A percentile compares a stretch with the other conserved stretches of the same genome.
phyloP scores from a whole-genome alignment of 1,140 invertebrate genomes.

The Heliconius hermathena region DNA sequence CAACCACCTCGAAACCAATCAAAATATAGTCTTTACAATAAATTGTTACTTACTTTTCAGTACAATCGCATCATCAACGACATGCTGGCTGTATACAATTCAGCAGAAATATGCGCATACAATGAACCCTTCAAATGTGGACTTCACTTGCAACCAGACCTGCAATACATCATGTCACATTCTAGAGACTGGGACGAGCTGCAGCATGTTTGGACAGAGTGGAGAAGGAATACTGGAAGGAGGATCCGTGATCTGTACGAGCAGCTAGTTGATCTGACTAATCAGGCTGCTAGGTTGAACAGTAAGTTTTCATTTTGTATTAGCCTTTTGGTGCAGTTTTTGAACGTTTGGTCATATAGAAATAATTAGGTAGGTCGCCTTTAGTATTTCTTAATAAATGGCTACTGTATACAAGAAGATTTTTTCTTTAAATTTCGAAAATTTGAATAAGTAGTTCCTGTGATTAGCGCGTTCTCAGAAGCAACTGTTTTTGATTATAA shows the following conservation, averaged over 20 bases:
- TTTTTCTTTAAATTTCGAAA: too few species aligned
- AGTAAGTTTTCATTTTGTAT: constrained; percentile 83
- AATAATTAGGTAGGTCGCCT: too few species aligned
- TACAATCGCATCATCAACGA: constrained; percentile 93
- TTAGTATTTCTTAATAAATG: too few species aligned
- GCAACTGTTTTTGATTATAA: too few species aligned
- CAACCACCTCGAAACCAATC: too few species aligned
- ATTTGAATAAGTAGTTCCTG: too few species aligned
- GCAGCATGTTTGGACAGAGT: constrained; percentile 93
- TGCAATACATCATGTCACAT: constrained; percentile 85
- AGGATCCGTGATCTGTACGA: constrained; percentile 91
- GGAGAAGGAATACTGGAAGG: constrained; percentile 90
- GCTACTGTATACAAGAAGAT: too few species aligned
- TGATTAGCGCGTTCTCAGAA: too few species aligned
- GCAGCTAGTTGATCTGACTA: constrained; percentile 91
- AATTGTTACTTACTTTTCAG: constrained; percentile 78
- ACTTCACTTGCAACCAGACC: constrained; percentile 90
- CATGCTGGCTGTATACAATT: constrained; percentile 94
- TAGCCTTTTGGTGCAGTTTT: too few species aligned
- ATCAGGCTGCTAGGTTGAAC: constrained; percentile 92
- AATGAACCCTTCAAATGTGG: constrained; percentile 92
- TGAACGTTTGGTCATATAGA: too few species aligned
- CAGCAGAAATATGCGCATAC: constrained; percentile 92
- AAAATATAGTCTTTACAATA: background rate
- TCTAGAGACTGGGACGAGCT: constrained; percentile 93